phyloP scores from a whole-genome alignment of 35 echinoderm and acorn worm species.

The Apostichopus japonicus region DNA sequence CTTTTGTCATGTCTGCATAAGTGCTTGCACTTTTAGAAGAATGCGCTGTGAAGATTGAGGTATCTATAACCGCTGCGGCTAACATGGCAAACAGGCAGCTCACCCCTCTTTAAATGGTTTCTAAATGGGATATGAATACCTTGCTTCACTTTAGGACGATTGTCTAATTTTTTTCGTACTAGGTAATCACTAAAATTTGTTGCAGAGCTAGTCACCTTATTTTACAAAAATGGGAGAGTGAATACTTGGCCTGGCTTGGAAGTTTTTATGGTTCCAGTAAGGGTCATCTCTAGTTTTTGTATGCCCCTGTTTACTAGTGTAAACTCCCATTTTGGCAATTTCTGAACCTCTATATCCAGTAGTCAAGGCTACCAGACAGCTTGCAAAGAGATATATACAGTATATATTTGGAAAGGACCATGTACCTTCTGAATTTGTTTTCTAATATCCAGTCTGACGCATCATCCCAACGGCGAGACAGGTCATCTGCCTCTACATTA shows the following conservation, averaged over 20 bases:
- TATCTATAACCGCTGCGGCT: neutral
- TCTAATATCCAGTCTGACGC: constrained; percentile 44
- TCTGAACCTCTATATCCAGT: constrained; percentile 17
- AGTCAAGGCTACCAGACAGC: constrained; percentile 40
- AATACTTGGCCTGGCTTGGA: neutral
- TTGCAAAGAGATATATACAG: constrained; percentile 13
- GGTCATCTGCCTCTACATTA: constrained; percentile 32
- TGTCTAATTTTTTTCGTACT: neutral
- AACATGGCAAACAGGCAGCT: neutral
- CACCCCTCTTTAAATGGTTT: neutral
- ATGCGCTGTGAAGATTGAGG: neutral
- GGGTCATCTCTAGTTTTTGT: neutral
- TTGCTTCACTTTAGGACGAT: too few species aligned
- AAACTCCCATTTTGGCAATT: neutral
- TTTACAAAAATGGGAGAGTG: neutral
- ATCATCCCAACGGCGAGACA: neutral
- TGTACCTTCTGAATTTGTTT: neutral
- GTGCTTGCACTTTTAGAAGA: constrained; percentile 11
- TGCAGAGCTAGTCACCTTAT: neutral
- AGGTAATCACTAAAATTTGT: neutral
- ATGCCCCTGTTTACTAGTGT: neutral
- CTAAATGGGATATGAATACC: too few species aligned
- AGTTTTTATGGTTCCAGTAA: constrained; percentile 3
- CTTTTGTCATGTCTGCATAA: neutral
- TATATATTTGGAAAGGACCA: neutral